Percentiles rank a stretch among this genome's conserved stretches.
These are phyloP conservation scores for Chionoecetes opilio DNA, from an alignment of 1,140 invertebrate species.

Conservation along the genomic window DNA sequence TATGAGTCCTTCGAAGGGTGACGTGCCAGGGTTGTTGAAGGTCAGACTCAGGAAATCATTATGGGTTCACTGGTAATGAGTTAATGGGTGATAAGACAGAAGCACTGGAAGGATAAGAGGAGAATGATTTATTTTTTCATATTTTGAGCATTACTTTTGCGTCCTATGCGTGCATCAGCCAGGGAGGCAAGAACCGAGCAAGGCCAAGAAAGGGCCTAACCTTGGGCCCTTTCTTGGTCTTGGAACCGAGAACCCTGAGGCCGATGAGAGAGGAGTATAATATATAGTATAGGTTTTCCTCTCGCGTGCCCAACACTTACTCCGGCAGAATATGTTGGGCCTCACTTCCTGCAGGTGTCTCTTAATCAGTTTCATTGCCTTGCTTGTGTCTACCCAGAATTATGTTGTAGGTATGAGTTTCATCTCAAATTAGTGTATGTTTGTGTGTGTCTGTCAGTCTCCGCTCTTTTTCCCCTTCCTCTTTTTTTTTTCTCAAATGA, in stretches of 20 bases:
- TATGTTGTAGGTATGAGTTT: neutral
- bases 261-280: neutral
- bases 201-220: no score
- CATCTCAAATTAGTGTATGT: neutral
- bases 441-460: no score
- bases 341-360: conserved; percentile 3
- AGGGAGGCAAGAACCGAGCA: neutral
- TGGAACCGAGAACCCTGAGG: neutral
- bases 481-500: no score
- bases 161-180: neutral
- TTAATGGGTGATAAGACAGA: no score
- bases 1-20: neutral
- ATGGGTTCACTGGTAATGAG: no score
- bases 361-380: neutral
- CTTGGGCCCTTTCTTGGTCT: no score
- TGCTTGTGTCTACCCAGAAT: neutral
- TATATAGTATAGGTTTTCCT: neutral
- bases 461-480: no score
- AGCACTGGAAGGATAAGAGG: neutral
- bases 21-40: neutral
- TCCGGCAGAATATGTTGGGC: neutral
- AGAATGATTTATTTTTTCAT: neutral
- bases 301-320: neutral
- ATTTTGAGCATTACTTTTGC: neutral
- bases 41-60: neutral